A percentile compares a stretch with the other conserved stretches of the same genome.
phyloP scores from a whole-genome alignment of 2,797 vertebrate species.

The Danionella dracula region DNA sequence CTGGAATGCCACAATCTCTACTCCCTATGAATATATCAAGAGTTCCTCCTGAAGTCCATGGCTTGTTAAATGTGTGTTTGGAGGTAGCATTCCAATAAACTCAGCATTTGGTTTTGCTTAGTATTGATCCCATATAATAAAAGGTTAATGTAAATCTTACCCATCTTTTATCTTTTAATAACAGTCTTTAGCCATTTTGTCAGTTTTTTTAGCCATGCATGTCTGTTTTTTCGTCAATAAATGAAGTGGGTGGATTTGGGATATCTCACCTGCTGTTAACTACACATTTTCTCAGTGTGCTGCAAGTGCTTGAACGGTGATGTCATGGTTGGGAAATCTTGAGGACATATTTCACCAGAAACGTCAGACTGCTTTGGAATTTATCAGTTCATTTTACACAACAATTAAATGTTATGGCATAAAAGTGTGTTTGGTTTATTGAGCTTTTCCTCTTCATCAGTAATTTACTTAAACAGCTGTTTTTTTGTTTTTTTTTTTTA shows the following conservation, averaged over 20 bases:
- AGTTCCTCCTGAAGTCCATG: neutral
- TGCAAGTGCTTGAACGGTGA: constrained; percentile 10
- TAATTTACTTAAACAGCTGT: neutral
- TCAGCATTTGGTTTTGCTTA: neutral
- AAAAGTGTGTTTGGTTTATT: neutral
- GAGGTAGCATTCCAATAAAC: neutral
- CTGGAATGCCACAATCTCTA: constrained; percentile 27
- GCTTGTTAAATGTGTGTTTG: neutral
- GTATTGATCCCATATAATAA: too few relatives aligned
- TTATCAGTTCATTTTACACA: neutral
- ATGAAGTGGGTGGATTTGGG: too few relatives aligned
- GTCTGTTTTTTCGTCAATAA: too few relatives aligned
- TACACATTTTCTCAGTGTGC: neutral
- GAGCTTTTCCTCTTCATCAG: neutral
- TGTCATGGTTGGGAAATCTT: constrained; percentile 23
- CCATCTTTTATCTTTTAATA: too few relatives aligned
- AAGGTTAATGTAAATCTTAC: too few relatives aligned
- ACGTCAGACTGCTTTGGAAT: neutral
- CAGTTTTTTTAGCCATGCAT: too few relatives aligned
- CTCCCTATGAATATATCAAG: neutral
- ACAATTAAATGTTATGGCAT: neutral
- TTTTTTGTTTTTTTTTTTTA: constrained; percentile 36
- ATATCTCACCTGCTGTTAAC: neutral
- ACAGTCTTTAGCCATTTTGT: too few relatives aligned
- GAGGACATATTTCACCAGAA: neutral